phyloP scores from a whole-genome alignment of 2,888 invertebrate species.

The Cephus sareptanus region DNA sequence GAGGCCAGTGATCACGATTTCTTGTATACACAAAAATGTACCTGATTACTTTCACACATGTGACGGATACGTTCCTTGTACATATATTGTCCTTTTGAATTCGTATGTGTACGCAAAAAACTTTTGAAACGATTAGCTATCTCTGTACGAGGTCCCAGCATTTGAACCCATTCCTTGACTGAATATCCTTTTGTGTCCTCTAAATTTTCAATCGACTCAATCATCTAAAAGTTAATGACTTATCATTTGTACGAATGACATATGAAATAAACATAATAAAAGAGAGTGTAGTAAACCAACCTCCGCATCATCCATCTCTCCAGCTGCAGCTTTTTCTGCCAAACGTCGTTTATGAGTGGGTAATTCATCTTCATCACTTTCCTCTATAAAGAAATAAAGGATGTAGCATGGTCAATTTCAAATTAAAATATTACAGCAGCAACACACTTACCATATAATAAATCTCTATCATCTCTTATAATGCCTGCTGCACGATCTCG shows the following conservation, averaged over 20 bases:
- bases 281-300: constrained; percentile 46
- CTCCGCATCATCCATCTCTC: constrained; percentile 80
- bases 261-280: not conserved
- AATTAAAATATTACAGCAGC: not conserved
- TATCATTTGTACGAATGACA: not conserved
- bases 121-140: constrained; percentile 94
- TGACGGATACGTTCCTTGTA: constrained; percentile 93
- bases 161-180: constrained; percentile 95
- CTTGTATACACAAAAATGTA: constrained; percentile 11
- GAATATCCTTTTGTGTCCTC: constrained; percentile 97
- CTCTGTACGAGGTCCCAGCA: constrained; percentile 95
- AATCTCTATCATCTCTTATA: constrained; percentile 81
- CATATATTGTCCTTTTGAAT: constrained; percentile 86
- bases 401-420: constrained; percentile 11
- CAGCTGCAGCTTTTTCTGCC: constrained; percentile 90
- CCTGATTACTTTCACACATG: constrained; percentile 93
- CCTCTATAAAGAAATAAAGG: constrained; percentile 68
- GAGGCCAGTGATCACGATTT: not conserved
- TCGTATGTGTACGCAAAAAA: constrained; percentile 90
- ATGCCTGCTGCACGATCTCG: constrained; percentile 87
- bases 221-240: constrained; percentile 68
- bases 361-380: constrained; percentile 83
- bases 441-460: constrained; percentile 80
- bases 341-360: constrained; percentile 76
- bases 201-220: constrained; percentile 97